Percentiles rank a stretch among this genome's conserved stretches.
These are phyloP conservation scores for Rapana venosa DNA, from an alignment of 2,888 invertebrate genomes.

Conservation along the genomic window DNA sequence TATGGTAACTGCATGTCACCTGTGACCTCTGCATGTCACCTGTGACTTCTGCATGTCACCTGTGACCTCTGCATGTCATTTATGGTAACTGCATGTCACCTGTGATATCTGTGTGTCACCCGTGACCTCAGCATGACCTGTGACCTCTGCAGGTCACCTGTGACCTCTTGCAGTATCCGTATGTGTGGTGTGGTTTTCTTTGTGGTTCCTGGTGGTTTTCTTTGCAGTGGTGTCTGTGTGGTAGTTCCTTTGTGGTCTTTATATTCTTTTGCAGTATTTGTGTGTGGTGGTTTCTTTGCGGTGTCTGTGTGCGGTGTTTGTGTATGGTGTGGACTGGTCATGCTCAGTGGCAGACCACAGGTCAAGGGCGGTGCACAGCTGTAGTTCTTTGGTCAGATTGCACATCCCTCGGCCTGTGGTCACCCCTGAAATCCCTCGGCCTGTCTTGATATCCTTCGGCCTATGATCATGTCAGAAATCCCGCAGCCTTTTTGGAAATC, in stretches of 20 bases:
- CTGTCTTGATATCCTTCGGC: no score
- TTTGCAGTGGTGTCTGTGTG: neutral
- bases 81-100: no score
- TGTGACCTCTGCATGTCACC: no score
- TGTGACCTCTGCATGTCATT: no score
- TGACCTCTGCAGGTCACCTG: no score
- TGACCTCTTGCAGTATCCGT: neutral
- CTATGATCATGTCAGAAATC: no score
- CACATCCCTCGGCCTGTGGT: slow-evolving; percentile 51
- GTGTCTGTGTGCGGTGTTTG: neutral
- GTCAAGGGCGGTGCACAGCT: slow-evolving; percentile 36
- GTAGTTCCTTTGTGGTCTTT: neutral
- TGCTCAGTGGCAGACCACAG: slow-evolving; percentile 22
- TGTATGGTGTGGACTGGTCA: neutral
- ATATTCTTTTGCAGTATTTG: neutral
- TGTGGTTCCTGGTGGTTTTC: neutral
- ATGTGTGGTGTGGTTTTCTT: neutral
- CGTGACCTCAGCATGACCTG: no score
- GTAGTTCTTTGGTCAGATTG: slow-evolving; percentile 44
- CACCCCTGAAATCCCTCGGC: neutral
- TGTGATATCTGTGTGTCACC: no score
- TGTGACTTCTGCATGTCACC: no score
- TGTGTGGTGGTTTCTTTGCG: neutral
- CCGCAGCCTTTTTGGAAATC: no score
- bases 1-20: no score